phyloP scores from a whole-genome alignment of 2,888 invertebrate genomes.

The Crepidodera aurea region DNA sequence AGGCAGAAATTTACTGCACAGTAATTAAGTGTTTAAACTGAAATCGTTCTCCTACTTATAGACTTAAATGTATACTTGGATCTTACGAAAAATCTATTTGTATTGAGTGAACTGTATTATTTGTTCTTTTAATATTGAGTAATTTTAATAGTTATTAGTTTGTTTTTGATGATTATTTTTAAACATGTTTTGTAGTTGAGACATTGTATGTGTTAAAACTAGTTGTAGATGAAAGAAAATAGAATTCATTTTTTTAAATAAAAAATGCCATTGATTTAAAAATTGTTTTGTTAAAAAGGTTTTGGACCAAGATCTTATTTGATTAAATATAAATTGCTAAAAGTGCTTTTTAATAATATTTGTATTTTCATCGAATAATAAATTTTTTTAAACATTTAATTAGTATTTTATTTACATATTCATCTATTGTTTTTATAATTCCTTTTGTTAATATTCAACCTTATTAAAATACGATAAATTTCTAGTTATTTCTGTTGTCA shows the following conservation, averaged over 20 bases:
- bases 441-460: too few species aligned
- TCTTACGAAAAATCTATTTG: neutral
- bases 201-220: neutral
- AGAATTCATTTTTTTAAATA: conserved; percentile 2
- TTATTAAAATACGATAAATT: too few species aligned
- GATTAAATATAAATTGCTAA: conserved; percentile 34
- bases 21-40: too few species aligned
- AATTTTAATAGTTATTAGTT: conserved; percentile 14
- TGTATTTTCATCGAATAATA: conserved; percentile 39
- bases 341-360: conserved; percentile 35
- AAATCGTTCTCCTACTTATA: too few species aligned
- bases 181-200: neutral
- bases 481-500: too few species aligned
- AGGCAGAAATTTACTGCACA: too few species aligned
- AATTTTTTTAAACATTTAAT: conserved; percentile 30
- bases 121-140: neutral
- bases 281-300: conserved; percentile 9
- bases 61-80: too few species aligned
- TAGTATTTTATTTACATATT: too few species aligned
- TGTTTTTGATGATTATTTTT: neutral
- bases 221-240: conserved; percentile 14
- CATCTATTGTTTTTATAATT: too few species aligned
- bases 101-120: neutral
- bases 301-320: conserved; percentile 37
- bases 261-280: conserved; percentile 4